phyloP scores from a whole-genome alignment of 2,797 vertebrate genomes.

The Hyperoplus immaculatus region DNA sequence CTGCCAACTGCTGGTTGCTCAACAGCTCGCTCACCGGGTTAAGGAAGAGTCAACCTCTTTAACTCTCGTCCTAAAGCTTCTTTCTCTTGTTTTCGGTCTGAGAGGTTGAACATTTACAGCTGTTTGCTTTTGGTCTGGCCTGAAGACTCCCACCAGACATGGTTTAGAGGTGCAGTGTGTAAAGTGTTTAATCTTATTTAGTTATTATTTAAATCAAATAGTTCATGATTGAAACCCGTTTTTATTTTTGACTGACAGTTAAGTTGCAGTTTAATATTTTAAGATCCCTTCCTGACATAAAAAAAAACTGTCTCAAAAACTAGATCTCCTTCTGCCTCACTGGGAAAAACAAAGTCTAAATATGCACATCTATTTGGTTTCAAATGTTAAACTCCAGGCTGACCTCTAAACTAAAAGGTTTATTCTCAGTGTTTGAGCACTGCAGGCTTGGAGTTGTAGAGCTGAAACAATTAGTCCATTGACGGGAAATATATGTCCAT shows the following conservation, averaged over 20 bases:
- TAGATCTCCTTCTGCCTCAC: background rate
- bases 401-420: background rate
- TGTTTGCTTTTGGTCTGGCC: background rate
- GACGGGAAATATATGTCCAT: background rate
- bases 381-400: background rate
- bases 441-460: background rate
- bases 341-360: background rate
- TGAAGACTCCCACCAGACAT: background rate
- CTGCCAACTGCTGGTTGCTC: constrained; percentile 62
- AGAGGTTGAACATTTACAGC: background rate
- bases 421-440: background rate
- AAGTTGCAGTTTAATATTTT: background rate
- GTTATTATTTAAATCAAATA: background rate
- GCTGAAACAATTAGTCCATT: background rate
- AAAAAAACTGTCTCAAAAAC: background rate
- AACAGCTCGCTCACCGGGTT: constrained; percentile 49
- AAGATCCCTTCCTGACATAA: background rate
- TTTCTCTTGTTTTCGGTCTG: constrained; percentile 31
- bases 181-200: background rate
- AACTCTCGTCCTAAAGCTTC: background rate
- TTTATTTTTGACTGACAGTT: background rate
- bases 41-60: constrained; percentile 9
- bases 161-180: background rate
- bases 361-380: background rate
- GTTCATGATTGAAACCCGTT: background rate